Evolutionary conservation across 2,113 vertebrate species (phyloP).

Genomic region (Girardinichthys multiradiatus): DNA sequence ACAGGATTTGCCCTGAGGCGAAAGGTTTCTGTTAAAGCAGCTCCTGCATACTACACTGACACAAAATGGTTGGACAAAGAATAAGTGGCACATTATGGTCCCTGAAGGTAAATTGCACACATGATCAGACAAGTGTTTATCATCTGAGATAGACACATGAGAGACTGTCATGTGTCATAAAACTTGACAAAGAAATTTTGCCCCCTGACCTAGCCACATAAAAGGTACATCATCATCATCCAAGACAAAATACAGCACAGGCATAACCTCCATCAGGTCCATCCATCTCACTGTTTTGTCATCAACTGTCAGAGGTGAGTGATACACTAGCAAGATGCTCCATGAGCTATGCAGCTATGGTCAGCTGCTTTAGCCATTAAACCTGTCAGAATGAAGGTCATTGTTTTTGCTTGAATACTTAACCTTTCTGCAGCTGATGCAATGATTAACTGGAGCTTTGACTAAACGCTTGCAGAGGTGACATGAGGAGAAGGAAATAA

Average conservation of each 20-base stretch:
- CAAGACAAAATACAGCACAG: slow-evolving; percentile 7
- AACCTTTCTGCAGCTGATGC: slow-evolving; percentile 29
- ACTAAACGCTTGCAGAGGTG: slow-evolving; percentile 3
- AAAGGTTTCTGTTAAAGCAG: background rate
- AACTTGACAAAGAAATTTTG: slow-evolving; percentile 46
- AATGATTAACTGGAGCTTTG: slow-evolving; percentile 25
- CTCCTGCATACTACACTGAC: slow-evolving; percentile 8
- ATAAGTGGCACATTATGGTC: slow-evolving; percentile 43
- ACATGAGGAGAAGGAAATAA: slow-evolving; percentile 11
- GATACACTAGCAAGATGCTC: slow-evolving; percentile 14
- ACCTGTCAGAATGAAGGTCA: slow-evolving; percentile 25
- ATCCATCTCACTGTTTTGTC: slow-evolving; percentile 34
- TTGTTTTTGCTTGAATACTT: slow-evolving; percentile 35
- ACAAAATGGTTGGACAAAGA: slow-evolving; percentile 38
- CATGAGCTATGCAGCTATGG: slow-evolving; percentile 21
- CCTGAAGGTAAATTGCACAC: slow-evolving; percentile 44
- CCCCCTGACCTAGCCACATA: slow-evolving; percentile 22
- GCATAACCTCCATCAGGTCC: slow-evolving; percentile 20
- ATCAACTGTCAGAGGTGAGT: slow-evolving; percentile 28
- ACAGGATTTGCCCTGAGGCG: background rate
- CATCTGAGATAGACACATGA: slow-evolving; percentile 48
- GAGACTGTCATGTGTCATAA: slow-evolving; percentile 54
- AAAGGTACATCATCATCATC: slow-evolving; percentile 13
- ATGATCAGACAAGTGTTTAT: slow-evolving; percentile 55
- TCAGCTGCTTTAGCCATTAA: slow-evolving; percentile 28